A percentile compares a stretch with the other conserved stretches of the same genome.
phyloP scores from a whole-genome alignment of 2,797 vertebrate species.

The Pagetopsis macropterus region DNA sequence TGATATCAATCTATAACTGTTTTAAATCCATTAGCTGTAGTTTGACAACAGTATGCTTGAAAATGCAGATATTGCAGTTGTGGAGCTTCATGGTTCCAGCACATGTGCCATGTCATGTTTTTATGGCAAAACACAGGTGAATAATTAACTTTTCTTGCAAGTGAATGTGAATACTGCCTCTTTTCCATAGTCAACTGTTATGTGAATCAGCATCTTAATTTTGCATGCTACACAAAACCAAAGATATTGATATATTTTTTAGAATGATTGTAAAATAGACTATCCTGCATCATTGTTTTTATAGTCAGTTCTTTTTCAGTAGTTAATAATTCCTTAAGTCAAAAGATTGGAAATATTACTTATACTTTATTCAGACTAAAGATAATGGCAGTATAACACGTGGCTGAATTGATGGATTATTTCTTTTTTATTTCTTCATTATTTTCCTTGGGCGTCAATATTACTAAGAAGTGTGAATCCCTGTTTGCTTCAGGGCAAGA shows the following conservation, averaged over 20 bases:
- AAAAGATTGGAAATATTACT: slow-evolving; percentile 84
- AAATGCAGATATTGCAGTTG: slow-evolving; percentile 4
- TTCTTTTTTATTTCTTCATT: slow-evolving; percentile 76
- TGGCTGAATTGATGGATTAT: slow-evolving; percentile 91
- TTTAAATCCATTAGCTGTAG: slow-evolving; percentile 3
- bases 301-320: slow-evolving; percentile 57
- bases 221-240: slow-evolving; percentile 90
- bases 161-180: slow-evolving; percentile 91
- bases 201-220: slow-evolving; percentile 81
- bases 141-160: slow-evolving; percentile 27
- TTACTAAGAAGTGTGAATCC: slow-evolving; percentile 99
- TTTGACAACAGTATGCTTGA: slow-evolving; percentile 10
- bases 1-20: slow-evolving; percentile 12
- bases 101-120: slow-evolving; percentile 20
- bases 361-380: slow-evolving; percentile 81
- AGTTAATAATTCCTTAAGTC: slow-evolving; percentile 55
- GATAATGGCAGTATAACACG: slow-evolving; percentile 86
- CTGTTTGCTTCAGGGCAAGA: slow-evolving; percentile 99
- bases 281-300: slow-evolving; percentile 59
- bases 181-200: slow-evolving; percentile 82
- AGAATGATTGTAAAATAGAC: slow-evolving; percentile 67
- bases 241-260: slow-evolving; percentile 71
- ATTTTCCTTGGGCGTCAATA: slow-evolving; percentile 92
- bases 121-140: slow-evolving; percentile 9
- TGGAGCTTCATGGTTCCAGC: not conserved